Base-by-base conservation (phyloP, 2,888 invertebrate species). In the Aphodius sticticus region DNA sequence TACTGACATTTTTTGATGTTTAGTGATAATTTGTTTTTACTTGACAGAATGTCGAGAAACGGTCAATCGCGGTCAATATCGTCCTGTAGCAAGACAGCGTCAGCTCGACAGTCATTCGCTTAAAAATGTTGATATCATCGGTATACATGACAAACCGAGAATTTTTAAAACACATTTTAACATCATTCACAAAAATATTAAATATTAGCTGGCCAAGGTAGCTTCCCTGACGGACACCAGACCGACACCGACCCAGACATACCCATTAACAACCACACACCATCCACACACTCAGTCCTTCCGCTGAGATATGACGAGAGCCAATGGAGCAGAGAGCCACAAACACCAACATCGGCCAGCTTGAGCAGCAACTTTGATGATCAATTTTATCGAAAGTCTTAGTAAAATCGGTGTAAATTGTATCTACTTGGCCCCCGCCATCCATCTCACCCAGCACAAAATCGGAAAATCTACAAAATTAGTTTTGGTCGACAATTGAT, bases 341-440 rank as follows among this genome's bases (percentile, higher is more conserved):
- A 7, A n/a, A 84, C 76, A 16, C 81, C 82, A 76, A 81, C 80
- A 36, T 69, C 37, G 70, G 38, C 69, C 26, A 84, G 79, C 77
- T 83, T 81, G 35, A 76, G 9, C 15, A 83, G 26, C 16, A 83
- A 76, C 14, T 69, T 12, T 69, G 36, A 75, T 82, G 82, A 81
- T 81, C 79, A 15, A 83, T 82, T 70, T 80, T 80, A 80, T 84
- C 82, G 80, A 84, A 84, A 7, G 82, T 82, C 71, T 84, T 83
- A 69, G 78, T 76, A 76, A 84, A 81, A 76, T 84, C 84, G n/a
- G 78, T 79, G 37, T 82, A 83, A 76, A 83, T 26, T 76, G 6
- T 80, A 53, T 53, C 53, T 53, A 53, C 53, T 53, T 53, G 53
- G 53, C 53, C 53, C 38, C 53, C 53, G 53, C 53, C 53, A 53